A percentile compares a stretch with the other conserved stretches of the same genome.
Conservation (phyloP, 1,140 invertebrate genomes). For the Plectrocnemia conspersa region DNA sequence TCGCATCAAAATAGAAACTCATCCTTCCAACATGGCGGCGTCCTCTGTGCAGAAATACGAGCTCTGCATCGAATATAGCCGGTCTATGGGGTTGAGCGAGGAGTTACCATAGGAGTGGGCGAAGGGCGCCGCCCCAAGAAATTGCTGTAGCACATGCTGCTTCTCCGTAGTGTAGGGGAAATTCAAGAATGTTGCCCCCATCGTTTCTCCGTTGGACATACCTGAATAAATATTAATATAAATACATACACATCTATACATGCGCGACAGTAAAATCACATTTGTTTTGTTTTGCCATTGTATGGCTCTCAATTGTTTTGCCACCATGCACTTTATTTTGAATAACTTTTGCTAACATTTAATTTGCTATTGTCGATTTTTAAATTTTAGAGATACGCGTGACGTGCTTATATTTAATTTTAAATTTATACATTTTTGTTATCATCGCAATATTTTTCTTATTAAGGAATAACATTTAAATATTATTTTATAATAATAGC, state of each 20-base stretch:
- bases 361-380: too few relatives aligned
- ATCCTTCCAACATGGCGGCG: constrained; percentile 24
- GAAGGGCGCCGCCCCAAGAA: constrained; percentile 41
- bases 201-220: constrained; percentile 42
- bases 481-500: too few relatives aligned
- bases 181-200: constrained; percentile 42
- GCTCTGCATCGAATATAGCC: constrained; percentile 61
- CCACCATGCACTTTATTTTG: too few relatives aligned
- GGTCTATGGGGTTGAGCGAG: constrained; percentile 58
- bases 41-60: constrained; percentile 60
- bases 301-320: too few relatives aligned
- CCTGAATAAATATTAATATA: constrained; percentile 34
- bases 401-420: too few relatives aligned
- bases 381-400: too few relatives aligned
- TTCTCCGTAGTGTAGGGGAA: constrained; percentile 27
- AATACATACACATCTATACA: background rate
- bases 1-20: too few relatives aligned
- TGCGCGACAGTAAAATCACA: background rate
- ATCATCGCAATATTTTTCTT: too few relatives aligned
- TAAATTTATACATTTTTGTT: too few relatives aligned
- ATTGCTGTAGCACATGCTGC: constrained; percentile 41
- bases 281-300: too few relatives aligned
- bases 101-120: constrained; percentile 37
- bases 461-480: too few relatives aligned
- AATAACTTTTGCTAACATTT: too few relatives aligned